Base-by-base conservation (phyloP, 2,888 invertebrate genomes). In the Dastarcus helophoroides region DNA sequence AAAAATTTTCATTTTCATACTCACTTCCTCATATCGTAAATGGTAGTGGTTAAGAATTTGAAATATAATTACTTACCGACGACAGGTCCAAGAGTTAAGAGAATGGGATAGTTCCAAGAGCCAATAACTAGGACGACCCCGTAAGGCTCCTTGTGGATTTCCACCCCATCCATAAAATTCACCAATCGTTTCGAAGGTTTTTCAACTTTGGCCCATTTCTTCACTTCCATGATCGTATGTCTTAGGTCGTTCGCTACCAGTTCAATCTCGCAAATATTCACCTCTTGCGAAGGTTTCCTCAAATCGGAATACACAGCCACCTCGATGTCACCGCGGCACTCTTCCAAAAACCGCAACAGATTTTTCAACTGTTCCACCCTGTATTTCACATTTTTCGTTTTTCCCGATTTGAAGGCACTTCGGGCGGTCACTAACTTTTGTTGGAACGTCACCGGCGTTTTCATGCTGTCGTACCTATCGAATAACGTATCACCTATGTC, bases 101-200 rank as follows among this genome's bases (percentile, higher is more conserved):
- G 82, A 16, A 95, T 56, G 0, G 97, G 97, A 65, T 95, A 97
- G 67, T 98, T 98, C 97, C 97, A 98, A 1, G 95, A 85, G 1
- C 93, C 89, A 39, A 89, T 78, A 1, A 88, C 68, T 3, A 98
- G 69, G 2, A 81, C 84, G 12, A 95, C 88, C 14, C 98, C 98
- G 54, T 76, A 88, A 0, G 98, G 97, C 52, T 98, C 94, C 41
- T 80, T 79, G 53, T 73, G 73, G 44, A 85, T 75, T 33, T 76
- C 66, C 4, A 85, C 75, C 14, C 70, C 70, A 47, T 86, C 86
- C 36, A 86, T 52, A 7, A 81, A 53, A 54, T 85, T 83, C 1
- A 79, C 71, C 15, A 84, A 39, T 12, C 71, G 67, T 54, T 79
- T 84, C 13, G 70, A 44, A 3, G 81, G 81, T 61, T 67, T 69